Percentiles rank a stretch among this genome's conserved stretches.
These are phyloP conservation scores for Anguilla obscura DNA, from an alignment of 2,797 vertebrate genomes.

Conservation along the genomic window DNA sequence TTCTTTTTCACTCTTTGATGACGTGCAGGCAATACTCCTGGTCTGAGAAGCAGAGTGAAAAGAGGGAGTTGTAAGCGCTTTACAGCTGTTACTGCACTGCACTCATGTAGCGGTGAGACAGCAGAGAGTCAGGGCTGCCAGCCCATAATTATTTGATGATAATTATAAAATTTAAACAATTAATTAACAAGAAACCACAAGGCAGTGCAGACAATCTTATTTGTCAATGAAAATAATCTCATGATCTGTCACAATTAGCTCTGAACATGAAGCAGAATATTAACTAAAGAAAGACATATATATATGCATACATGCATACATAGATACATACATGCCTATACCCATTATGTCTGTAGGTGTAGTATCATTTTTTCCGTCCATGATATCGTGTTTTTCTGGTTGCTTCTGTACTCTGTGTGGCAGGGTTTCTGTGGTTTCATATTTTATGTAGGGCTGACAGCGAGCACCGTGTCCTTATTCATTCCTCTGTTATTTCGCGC, in stretches of 20 bases:
- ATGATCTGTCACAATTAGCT: background rate
- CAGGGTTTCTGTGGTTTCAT: background rate
- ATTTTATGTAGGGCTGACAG: background rate
- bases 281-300: background rate
- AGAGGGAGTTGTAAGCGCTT: background rate
- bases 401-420: background rate
- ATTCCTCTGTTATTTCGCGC: background rate
- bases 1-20: background rate
- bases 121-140: background rate
- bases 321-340: background rate
- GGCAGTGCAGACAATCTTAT: background rate
- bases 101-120: background rate
- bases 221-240: background rate
- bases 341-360: background rate
- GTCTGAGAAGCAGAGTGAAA: background rate
- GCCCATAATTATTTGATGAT: background rate
- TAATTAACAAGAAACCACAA: background rate
- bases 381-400: background rate
- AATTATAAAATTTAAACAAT: background rate
- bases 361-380: background rate
- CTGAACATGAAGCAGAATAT: background rate
- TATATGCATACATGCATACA: background rate
- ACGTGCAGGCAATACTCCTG: constrained; percentile 22
- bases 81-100: background rate
- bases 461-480: background rate